A percentile compares a stretch with the other conserved stretches of the same genome.
Conservation (phyloP, 2,888 invertebrate species). For the Coelinius sp. region DNA sequence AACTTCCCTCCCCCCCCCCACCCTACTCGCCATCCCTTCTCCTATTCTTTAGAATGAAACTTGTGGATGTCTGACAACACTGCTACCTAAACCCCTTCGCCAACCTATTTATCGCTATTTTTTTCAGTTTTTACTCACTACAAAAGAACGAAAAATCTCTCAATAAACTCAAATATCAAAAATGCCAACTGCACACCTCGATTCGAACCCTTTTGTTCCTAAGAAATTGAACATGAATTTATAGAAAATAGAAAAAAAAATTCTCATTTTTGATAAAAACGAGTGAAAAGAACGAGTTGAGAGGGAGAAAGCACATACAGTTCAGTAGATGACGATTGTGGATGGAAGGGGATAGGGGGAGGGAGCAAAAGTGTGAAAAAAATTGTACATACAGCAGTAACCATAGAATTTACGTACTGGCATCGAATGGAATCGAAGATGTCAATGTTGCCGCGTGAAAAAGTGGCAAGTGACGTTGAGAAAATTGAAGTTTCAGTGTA, state of each 20-base stretch:
- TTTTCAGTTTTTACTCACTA: background rate
- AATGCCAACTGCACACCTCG: background rate
- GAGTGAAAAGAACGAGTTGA: background rate
- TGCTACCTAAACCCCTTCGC: too few species aligned
- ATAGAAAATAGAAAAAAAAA: too few species aligned
- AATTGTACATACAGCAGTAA: conserved; percentile 8
- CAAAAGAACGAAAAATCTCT: background rate
- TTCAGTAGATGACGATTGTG: background rate
- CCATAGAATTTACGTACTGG: conserved; percentile 35
- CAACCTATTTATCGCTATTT: background rate
- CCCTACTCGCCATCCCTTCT: too few species aligned
- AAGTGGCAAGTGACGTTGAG: conserved; percentile 12
- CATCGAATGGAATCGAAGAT: conserved; percentile 42
- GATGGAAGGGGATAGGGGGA: background rate
- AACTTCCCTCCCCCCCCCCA: background rate
- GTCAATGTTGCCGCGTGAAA: conserved; percentile 40
- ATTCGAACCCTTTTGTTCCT: background rate
- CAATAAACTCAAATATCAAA: background rate
- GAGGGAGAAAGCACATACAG: background rate
- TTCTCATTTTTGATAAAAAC: too few species aligned
- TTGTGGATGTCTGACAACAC: conserved; percentile 9
- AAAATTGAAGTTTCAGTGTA: conserved; percentile 11
- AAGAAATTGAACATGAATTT: background rate
- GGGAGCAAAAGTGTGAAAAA: background rate
- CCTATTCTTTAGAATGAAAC: conserved; percentile 22